phyloP scores from a whole-genome alignment of 2,888 invertebrate species.

The Drosophila prolongata region DNA sequence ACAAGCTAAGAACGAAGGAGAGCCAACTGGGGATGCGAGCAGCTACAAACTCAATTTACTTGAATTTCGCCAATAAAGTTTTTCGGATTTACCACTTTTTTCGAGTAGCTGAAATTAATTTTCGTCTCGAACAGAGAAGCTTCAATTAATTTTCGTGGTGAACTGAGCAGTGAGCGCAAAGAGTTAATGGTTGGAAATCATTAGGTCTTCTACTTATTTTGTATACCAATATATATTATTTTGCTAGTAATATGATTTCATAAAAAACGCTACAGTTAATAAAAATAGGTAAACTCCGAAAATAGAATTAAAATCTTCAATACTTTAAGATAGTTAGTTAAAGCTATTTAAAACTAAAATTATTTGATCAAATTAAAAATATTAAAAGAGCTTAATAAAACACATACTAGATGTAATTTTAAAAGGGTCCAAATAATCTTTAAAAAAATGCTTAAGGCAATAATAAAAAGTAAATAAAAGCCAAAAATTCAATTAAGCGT shows the following conservation, averaged over 20 bases:
- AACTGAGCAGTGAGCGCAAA: not conserved
- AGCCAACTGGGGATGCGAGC: conserved; percentile 8
- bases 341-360: no score
- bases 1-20: conserved; percentile 45
- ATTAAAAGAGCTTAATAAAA: no score
- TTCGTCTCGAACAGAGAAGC: not conserved
- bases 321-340: no score
- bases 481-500: conserved; percentile 9
- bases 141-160: conserved; percentile 42
- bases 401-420: no score
- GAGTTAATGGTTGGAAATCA: not conserved
- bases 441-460: not conserved
- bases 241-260: no score
- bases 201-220: no score
- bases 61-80: conserved; percentile 18
- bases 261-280: no score
- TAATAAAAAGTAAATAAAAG: not conserved
- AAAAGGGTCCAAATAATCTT: no score
- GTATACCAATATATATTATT: no score
- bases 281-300: no score
- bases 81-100: conserved; percentile 16
- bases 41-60: conserved; percentile 45
- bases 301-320: no score
- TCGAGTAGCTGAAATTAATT: conserved; percentile 51
- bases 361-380: no score